phyloP scores from a whole-genome alignment of 2,797 vertebrate genomes.

The Momotus momota region DNA sequence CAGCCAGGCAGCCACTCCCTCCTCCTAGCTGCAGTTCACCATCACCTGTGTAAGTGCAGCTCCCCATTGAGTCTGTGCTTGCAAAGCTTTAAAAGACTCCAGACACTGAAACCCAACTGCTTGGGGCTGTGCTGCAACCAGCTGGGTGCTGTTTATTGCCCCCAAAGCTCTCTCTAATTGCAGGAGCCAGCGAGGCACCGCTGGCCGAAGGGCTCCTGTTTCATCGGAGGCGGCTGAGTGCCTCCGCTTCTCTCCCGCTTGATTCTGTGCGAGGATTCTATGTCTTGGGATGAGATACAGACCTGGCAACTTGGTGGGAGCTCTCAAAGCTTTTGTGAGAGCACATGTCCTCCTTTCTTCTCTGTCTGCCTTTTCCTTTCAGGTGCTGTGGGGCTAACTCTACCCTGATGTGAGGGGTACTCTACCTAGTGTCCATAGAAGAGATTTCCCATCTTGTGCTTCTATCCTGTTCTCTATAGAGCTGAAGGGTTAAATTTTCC shows the following conservation, averaged over 20 bases:
- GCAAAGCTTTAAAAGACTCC: not conserved
- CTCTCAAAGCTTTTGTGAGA: not conserved
- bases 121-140: not conserved
- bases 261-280: not conserved
- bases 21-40: not conserved
- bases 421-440: not conserved
- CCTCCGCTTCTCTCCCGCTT: not conserved
- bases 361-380: not conserved
- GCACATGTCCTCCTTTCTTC: fast-evolving
- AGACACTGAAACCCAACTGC: not conserved
- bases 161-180: not conserved
- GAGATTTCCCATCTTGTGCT: not conserved
- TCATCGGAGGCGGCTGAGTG: not conserved
- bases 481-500: not conserved
- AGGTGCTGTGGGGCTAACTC: fast-evolving
- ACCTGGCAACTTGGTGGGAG: not conserved
- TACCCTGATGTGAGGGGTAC: not conserved
- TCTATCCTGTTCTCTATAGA: not conserved
- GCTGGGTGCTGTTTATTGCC: not conserved
- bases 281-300: not conserved
- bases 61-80: fast-evolving
- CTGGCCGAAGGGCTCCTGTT: not conserved
- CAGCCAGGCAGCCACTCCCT: not conserved
- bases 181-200: not conserved
- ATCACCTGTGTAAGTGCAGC: not conserved